A percentile compares a stretch with the other conserved stretches of the same genome.
These are phyloP conservation scores for Cerastis leucographa DNA, from an alignment of 2,888 invertebrate species.

Conservation along the genomic window DNA sequence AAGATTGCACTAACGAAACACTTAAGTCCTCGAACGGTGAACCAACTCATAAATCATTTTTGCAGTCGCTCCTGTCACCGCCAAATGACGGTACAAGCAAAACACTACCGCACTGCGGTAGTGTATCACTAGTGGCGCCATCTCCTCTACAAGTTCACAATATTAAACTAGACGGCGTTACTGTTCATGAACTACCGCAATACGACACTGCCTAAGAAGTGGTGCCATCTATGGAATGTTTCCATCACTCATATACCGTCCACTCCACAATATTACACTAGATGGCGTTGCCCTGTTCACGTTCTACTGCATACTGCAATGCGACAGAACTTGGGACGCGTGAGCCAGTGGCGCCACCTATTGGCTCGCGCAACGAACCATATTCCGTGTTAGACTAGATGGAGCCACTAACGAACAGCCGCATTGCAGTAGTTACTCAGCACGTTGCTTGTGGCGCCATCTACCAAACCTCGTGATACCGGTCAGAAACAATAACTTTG, in stretches of 20 bases:
- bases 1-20: conserved; percentile 6
- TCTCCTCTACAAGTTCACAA: conserved; percentile 9
- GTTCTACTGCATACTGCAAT: conserved; percentile 5
- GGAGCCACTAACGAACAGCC: neutral
- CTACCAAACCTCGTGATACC: neutral
- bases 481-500: neutral
- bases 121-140: conserved; percentile 25
- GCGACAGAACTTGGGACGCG: neutral
- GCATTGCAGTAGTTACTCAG: too few species aligned
- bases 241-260: neutral
- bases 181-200: neutral
- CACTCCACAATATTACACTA: neutral
- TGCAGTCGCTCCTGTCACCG: conserved; percentile 17
- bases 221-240: conserved; percentile 3
- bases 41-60: conserved; percentile 52
- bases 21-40: conserved; percentile 7
- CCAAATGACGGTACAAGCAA: conserved; percentile 16
- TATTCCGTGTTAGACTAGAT: neutral
- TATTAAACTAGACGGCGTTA: conserved; percentile 10
- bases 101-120: conserved; percentile 17
- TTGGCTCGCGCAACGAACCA: neutral
- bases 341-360: neutral
- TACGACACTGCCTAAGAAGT: neutral
- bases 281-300: neutral
- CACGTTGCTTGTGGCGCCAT: neutral